A percentile compares a stretch with the other conserved stretches of the same genome.
Evolutionary conservation across 1,140 invertebrate genomes (phyloP).

Genomic region (Anagrus nilaparvatae): DNA sequence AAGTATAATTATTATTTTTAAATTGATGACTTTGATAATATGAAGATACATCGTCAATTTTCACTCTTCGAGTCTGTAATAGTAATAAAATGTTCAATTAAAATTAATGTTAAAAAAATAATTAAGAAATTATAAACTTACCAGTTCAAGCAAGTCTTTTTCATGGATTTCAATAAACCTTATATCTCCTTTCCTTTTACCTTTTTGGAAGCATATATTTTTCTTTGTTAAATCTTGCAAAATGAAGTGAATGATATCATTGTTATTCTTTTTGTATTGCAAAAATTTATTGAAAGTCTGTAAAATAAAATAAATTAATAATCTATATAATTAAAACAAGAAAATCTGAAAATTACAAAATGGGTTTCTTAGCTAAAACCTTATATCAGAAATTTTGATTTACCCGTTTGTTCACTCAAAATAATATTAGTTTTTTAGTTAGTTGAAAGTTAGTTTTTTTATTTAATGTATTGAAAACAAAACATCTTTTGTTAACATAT

Average conservation of each 20-base stretch:
- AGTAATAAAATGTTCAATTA: constrained; percentile 15
- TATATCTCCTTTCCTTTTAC: constrained; percentile 62
- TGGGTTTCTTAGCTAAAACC: too few species aligned
- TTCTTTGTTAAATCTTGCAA: constrained; percentile 89
- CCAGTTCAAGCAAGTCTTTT: constrained; percentile 80
- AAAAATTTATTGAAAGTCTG: constrained; percentile 91
- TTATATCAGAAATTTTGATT: too few species aligned
- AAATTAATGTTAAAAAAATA: constrained; percentile 10
- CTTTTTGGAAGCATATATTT: constrained; percentile 77
- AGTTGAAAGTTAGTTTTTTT: too few species aligned
- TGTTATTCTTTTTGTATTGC: constrained; percentile 89
- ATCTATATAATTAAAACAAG: not conserved
- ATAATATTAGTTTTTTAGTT: not conserved
- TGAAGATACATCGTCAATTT: constrained; percentile 77
- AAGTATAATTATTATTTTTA: constrained; percentile 78
- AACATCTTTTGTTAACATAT: too few species aligned
- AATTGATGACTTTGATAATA: constrained; percentile 93
- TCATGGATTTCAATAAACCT: constrained; percentile 82
- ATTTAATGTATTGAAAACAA: too few species aligned
- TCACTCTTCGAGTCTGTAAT: constrained; percentile 80
- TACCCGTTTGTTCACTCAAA: not conserved
- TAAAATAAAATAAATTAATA: constrained; percentile 27
- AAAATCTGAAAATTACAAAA: too few species aligned
- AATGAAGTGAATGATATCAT: constrained; percentile 92
- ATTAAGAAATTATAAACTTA: constrained; percentile 46